Conservation (phyloP, 2,797 vertebrate genomes). For the Sebastolobus altivelis region DNA sequence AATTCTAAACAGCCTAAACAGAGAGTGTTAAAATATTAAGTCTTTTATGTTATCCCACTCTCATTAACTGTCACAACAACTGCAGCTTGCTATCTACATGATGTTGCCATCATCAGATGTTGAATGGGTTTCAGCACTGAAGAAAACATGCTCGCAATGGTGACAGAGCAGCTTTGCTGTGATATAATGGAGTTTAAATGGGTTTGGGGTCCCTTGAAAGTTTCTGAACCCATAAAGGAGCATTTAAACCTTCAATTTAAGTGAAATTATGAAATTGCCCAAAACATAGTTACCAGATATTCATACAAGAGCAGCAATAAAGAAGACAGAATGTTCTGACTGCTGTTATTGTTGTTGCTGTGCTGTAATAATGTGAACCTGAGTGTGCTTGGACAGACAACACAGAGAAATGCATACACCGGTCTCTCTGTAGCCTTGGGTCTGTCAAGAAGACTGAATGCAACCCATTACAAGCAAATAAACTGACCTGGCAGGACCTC, state of each 20-base stretch:
- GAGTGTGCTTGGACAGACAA: constrained; percentile 34
- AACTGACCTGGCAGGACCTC: constrained; percentile 39
- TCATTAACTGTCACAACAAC: constrained; percentile 4
- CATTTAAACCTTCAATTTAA: constrained; percentile 36
- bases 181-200: constrained; percentile 12
- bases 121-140: constrained; percentile 24
- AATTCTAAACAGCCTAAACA: constrained; percentile 11
- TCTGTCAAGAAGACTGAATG: constrained; percentile 59
- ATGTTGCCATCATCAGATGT: constrained; percentile 5
- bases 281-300: constrained; percentile 20
- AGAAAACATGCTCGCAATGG: not conserved
- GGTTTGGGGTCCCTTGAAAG: constrained; percentile 16
- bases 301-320: constrained; percentile 35
- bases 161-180: constrained; percentile 4
- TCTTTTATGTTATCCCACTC: constrained; percentile 13
- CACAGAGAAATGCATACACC: constrained; percentile 41
- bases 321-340: constrained; percentile 29
- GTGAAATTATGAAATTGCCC: constrained; percentile 39
- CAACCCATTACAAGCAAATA: constrained; percentile 60
- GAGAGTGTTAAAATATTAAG: not conserved
- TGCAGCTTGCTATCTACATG: not conserved
- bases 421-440: constrained; percentile 33
- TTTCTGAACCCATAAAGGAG: constrained; percentile 28
- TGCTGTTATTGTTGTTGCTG: constrained; percentile 27
- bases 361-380: constrained; percentile 29